phyloP scores from a whole-genome alignment of 2,113 vertebrate species.

The Thamnaconus septentrionalis region DNA sequence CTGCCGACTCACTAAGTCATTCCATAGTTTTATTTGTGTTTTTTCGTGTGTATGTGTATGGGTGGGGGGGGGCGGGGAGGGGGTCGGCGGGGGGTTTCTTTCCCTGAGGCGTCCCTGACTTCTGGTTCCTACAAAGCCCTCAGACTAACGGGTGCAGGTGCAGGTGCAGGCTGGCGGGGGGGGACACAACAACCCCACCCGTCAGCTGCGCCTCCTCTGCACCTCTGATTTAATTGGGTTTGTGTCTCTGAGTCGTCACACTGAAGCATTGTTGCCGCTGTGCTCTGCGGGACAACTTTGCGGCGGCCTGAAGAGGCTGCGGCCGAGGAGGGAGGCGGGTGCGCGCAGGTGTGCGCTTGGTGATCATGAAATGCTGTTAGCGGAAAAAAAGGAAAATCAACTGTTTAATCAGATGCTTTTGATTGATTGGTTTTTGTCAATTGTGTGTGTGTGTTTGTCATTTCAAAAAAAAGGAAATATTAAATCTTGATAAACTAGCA shows the following conservation, averaged over 20 bases:
- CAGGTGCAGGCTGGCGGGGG: background rate
- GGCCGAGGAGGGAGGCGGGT: conserved; percentile 31
- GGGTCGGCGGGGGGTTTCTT: too few species aligned
- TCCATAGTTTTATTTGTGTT: conserved; percentile 61
- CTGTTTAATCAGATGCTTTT: conserved; percentile 56
- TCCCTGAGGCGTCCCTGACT: too few species aligned
- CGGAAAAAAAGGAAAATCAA: conserved; percentile 13
- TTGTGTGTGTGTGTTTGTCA: conserved; percentile 48
- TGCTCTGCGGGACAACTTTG: conserved; percentile 1
- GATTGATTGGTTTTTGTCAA: conserved; percentile 46
- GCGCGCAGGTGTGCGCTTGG: conserved; percentile 33
- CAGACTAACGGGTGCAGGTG: too few species aligned
- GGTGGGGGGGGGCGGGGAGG: conserved; percentile 14
- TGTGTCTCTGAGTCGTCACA: conserved; percentile 32
- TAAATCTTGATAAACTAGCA: conserved; percentile 59
- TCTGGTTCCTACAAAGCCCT: too few species aligned
- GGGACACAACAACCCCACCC: too few species aligned
- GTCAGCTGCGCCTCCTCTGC: background rate
- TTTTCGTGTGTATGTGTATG: conserved; percentile 28
- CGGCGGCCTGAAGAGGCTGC: background rate
- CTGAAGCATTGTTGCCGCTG: conserved; percentile 34
- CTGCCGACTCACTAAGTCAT: conserved; percentile 50
- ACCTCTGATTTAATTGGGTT: conserved; percentile 33
- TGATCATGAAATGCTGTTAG: conserved; percentile 42
- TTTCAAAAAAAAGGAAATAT: conserved; percentile 63